phyloP scores from a whole-genome alignment of 2,113 vertebrate genomes.

The Thinocorus orbignyianus region DNA sequence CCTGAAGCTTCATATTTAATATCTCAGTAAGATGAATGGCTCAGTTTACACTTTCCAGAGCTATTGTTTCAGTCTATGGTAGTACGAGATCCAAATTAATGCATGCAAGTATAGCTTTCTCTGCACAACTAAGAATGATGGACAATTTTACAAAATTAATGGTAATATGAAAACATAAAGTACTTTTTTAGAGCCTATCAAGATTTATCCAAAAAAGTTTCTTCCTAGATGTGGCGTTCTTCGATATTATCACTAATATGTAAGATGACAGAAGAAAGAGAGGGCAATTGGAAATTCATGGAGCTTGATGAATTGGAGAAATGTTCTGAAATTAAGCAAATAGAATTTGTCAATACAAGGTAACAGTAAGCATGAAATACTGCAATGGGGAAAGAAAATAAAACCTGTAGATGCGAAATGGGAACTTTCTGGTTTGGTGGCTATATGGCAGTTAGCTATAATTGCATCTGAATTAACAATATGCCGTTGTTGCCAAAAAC shows the following conservation, averaged over 20 bases:
- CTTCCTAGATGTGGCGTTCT: not conserved
- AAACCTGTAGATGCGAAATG: not conserved
- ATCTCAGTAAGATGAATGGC: not conserved
- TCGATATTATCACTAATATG: not conserved
- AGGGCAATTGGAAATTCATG: not conserved
- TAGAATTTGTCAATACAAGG: not conserved
- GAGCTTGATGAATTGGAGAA: not conserved
- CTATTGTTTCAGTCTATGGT: not conserved
- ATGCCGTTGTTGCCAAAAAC: not conserved
- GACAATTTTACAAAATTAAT: not conserved
- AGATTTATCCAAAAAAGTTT: not conserved
- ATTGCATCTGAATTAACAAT: not conserved
- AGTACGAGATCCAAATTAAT: not conserved
- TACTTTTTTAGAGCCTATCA: not conserved
- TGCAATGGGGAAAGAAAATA: not conserved
- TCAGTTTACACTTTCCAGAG: not conserved
- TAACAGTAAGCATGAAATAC: not conserved
- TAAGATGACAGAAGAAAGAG: not conserved
- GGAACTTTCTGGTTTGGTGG: not conserved
- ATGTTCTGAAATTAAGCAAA: not conserved
- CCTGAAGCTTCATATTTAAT: constrained; percentile 6
- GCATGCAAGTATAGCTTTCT: not conserved
- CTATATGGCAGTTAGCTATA: not conserved
- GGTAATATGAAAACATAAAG: not conserved
- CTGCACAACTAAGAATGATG: not conserved